Percentiles rank a stretch among this genome's conserved stretches.
phyloP scores from a whole-genome alignment of 2,113 vertebrate genomes.

The Cichladusa arquata region DNA sequence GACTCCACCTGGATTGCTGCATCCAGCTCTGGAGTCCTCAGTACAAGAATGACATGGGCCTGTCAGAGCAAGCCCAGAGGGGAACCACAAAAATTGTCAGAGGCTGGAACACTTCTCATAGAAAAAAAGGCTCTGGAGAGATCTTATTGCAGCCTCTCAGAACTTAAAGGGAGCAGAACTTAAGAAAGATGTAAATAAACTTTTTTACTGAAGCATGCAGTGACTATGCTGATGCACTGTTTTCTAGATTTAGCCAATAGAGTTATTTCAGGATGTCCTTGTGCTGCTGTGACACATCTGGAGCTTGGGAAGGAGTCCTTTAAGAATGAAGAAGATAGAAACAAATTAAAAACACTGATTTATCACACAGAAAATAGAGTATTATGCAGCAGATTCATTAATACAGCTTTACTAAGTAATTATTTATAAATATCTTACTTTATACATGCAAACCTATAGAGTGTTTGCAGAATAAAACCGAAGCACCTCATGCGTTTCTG shows the following conservation, averaged over 20 bases:
- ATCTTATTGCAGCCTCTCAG: neutral
- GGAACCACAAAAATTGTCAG: neutral
- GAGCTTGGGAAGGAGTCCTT: neutral
- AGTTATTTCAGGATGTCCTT: neutral
- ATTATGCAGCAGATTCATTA: neutral
- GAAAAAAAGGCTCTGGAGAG: neutral
- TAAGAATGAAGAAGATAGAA: neutral
- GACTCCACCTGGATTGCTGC: fast-evolving
- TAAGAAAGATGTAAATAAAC: neutral
- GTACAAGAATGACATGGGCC: neutral
- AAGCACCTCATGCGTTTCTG: neutral
- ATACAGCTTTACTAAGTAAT: neutral
- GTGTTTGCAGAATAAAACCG: neutral
- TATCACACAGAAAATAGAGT: neutral
- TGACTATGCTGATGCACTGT: fast-evolving
- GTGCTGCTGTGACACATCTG: neutral
- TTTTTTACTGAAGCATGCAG: neutral
- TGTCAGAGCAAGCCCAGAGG: neutral
- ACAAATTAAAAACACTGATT: neutral
- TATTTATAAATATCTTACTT: neutral
- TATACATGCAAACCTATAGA: neutral
- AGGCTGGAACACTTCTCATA: neutral
- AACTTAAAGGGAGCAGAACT: neutral
- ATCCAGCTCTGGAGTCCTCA: neutral
- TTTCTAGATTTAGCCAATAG: neutral